Evolutionary conservation across 2,888 invertebrate genomes (phyloP).

Genomic region (Parelbella ahira): DNA sequence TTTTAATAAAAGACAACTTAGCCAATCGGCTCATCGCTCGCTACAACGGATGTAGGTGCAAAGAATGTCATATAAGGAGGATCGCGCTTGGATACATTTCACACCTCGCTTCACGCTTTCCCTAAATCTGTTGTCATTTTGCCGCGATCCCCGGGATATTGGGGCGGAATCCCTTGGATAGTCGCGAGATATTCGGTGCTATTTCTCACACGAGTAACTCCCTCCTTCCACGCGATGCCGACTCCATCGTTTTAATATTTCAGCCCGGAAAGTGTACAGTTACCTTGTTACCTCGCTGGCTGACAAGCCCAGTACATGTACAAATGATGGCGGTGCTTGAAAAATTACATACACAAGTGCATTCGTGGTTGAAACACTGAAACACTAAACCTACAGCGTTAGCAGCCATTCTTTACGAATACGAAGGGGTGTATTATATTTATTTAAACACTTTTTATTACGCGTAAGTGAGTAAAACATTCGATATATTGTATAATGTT

Average conservation of each 20-base stretch:
- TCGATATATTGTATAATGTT: too few species aligned
- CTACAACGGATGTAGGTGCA: slow-evolving; percentile 61
- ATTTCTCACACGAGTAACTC: slow-evolving; percentile 66
- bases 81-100: slow-evolving; percentile 73
- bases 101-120: slow-evolving; percentile 76
- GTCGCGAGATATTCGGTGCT: slow-evolving; percentile 69
- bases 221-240: slow-evolving; percentile 40
- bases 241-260: slow-evolving; percentile 69
- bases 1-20: slow-evolving; percentile 76
- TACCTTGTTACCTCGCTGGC: slow-evolving; percentile 45
- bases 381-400: not conserved
- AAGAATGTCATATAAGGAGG: slow-evolving; percentile 76
- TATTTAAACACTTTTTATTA: too few species aligned
- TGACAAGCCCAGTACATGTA: slow-evolving; percentile 27
- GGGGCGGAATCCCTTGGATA: slow-evolving; percentile 69
- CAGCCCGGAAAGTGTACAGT: slow-evolving; percentile 67
- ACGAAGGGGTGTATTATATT: too few species aligned
- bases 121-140: slow-evolving; percentile 79
- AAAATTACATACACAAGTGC: slow-evolving; percentile 18
- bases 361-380: not conserved
- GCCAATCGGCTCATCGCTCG: slow-evolving; percentile 60
- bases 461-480: too few species aligned
- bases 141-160: slow-evolving; percentile 70
- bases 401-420: too few species aligned
- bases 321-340: slow-evolving; percentile 26